Evolutionary conservation across 2,888 invertebrate genomes (phyloP).

Genomic region (Drosophila nr. perissopoda): DNA sequence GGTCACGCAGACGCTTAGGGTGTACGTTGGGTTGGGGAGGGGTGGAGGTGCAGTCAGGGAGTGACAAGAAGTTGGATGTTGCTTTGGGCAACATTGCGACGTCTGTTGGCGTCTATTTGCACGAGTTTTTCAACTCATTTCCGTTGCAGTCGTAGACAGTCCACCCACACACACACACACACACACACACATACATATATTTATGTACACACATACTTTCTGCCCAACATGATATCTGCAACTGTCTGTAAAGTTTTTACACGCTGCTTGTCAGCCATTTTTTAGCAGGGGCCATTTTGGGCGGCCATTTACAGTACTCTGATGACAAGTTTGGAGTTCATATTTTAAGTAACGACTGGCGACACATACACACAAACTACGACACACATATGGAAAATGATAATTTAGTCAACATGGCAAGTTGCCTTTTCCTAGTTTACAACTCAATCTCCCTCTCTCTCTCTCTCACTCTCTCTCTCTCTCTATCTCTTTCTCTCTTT

Average conservation of each 20-base stretch:
- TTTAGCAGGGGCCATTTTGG: slow-evolving; percentile 55
- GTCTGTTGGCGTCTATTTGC: slow-evolving; percentile 73
- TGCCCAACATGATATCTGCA: slow-evolving; percentile 73
- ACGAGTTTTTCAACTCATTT: slow-evolving; percentile 82
- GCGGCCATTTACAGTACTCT: slow-evolving; percentile 59
- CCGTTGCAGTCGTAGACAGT: slow-evolving; percentile 74
- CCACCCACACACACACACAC: slow-evolving; percentile 34
- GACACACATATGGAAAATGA: slow-evolving; percentile 68
- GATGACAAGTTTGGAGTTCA: slow-evolving; percentile 73
- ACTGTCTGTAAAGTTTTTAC: slow-evolving; percentile 81
- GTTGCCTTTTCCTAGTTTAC: slow-evolving; percentile 30
- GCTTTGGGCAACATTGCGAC: slow-evolving; percentile 60
- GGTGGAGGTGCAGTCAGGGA: neutral
- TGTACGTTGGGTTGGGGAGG: neutral
- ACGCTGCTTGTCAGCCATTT: slow-evolving; percentile 62
- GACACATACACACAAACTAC: slow-evolving; percentile 34
- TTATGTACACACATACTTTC: neutral
- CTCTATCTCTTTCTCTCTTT: slow-evolving; percentile 5
- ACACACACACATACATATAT: neutral
- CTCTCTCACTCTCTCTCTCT: slow-evolving; percentile 3
- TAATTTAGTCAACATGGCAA: slow-evolving; percentile 75
- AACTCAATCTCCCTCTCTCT: slow-evolving; percentile 10
- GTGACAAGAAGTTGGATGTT: slow-evolving; percentile 31
- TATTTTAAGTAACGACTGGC: slow-evolving; percentile 77
- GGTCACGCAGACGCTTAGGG: slow-evolving; percentile 48